phyloP scores from a whole-genome alignment of 2,113 vertebrate species.

The Sylvia atricapilla region DNA sequence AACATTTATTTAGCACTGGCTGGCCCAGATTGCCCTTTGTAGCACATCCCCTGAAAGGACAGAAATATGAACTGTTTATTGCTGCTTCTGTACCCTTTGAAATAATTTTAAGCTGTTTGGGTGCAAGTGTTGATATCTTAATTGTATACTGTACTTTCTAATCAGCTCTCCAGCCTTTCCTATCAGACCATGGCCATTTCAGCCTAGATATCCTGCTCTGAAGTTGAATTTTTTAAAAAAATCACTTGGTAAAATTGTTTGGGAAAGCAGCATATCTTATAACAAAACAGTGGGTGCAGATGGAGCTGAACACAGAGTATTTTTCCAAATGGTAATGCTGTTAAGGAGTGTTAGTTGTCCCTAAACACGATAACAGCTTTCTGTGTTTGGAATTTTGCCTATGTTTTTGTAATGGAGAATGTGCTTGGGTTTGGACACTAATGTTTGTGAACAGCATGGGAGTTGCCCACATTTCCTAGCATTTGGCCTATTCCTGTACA shows the following conservation, averaged over 20 bases:
- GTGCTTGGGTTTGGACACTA: constrained; percentile 23
- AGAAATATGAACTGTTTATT: constrained; percentile 47
- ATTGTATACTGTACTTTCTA: constrained; percentile 48
- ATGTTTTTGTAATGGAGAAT: constrained; percentile 47
- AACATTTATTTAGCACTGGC: background rate
- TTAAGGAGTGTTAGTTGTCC: constrained; percentile 45
- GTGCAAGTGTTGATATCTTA: constrained; percentile 36
- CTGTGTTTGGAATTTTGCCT: constrained; percentile 48
- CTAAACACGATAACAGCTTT: background rate
- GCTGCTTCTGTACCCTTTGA: background rate
- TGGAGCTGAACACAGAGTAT: constrained; percentile 12
- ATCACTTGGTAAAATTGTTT: constrained; percentile 10
- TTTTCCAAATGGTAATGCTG: background rate
- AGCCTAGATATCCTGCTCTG: constrained; percentile 16
- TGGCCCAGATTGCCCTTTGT: background rate
- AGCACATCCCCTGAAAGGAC: background rate
- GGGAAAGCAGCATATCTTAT: constrained; percentile 12
- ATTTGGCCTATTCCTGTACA: constrained; percentile 45
- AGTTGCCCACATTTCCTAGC: constrained; percentile 40
- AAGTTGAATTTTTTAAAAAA: background rate
- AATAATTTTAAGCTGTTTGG: constrained; percentile 12
- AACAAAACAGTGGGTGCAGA: constrained; percentile 38
- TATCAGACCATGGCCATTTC: background rate
- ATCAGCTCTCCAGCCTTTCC: constrained; percentile 46
- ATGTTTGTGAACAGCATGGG: constrained; percentile 47